Evolutionary conservation across 1,140 invertebrate species (phyloP).

Genomic region (Conus betulinus): DNA sequence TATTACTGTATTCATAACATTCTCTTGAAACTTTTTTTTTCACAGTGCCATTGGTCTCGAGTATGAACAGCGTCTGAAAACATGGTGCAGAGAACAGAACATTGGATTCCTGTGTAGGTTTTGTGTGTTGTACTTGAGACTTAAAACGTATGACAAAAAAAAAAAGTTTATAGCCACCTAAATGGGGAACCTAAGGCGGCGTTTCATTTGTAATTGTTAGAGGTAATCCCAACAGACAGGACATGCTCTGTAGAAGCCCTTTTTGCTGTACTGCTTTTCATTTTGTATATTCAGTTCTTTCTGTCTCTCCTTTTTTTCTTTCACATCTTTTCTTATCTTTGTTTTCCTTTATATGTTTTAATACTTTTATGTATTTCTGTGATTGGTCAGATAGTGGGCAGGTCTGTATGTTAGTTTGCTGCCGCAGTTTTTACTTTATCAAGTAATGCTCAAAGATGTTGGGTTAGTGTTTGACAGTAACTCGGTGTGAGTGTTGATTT

Average conservation of each 20-base stretch:
- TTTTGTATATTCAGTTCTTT: too few relatives aligned
- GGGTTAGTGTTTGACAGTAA: too few relatives aligned
- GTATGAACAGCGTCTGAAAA: constrained; percentile 83
- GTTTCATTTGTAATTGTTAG: not conserved
- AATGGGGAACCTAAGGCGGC: not conserved
- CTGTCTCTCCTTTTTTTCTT: too few relatives aligned
- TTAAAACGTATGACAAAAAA: not conserved
- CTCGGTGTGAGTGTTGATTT: not conserved
- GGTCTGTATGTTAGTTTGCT: not conserved
- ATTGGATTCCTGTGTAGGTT: constrained; percentile 3
- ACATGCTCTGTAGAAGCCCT: too few relatives aligned
- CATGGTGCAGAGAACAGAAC: not conserved
- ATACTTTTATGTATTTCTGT: too few relatives aligned
- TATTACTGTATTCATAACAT: too few relatives aligned
- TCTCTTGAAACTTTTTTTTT: not conserved
- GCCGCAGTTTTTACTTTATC: not conserved
- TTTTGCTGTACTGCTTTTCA: too few relatives aligned
- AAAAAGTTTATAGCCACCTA: not conserved
- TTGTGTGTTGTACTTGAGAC: not conserved
- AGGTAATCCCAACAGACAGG: not conserved
- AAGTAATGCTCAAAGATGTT: too few relatives aligned
- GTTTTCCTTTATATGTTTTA: too few relatives aligned
- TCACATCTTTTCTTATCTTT: too few relatives aligned
- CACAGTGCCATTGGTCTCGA: constrained; percentile 84
- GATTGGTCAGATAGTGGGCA: too few relatives aligned